These are phyloP conservation scores for Caenorhabditis latens DNA, from an alignment of 1,140 invertebrate genomes.

Conservation along the genomic window DNA sequence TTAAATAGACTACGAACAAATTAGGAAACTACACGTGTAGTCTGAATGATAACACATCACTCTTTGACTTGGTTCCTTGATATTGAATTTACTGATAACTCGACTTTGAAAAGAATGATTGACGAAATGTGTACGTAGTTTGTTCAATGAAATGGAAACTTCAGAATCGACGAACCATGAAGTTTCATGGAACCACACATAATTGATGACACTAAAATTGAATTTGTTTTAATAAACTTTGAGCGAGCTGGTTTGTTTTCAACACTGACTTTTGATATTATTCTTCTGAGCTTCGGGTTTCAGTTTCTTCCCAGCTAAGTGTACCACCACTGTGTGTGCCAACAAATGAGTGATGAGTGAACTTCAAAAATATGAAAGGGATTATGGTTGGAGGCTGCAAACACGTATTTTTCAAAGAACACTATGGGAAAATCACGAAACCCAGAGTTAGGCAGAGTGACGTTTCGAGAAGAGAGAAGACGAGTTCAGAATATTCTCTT, in stretches of 20 bases:
- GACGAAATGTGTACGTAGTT: not conserved
- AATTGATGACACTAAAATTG: not conserved
- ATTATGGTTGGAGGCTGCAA: not conserved
- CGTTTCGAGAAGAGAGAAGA: too few relatives aligned
- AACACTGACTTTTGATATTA: too few relatives aligned
- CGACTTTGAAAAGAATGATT: too few relatives aligned
- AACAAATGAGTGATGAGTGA: conserved; percentile 1
- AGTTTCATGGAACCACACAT: not conserved
- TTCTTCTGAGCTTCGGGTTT: not conserved
- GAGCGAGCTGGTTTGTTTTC: too few relatives aligned
- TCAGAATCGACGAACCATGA: not conserved
- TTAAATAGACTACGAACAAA: too few relatives aligned
- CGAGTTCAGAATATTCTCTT: too few relatives aligned
- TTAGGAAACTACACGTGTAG: not conserved
- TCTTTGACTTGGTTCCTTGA: too few relatives aligned
- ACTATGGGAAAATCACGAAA: not conserved
- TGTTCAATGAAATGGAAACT: not conserved
- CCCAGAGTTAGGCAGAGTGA: too few relatives aligned
- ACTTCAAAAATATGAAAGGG: not conserved
- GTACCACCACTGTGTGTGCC: not conserved
- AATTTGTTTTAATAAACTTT: not conserved
- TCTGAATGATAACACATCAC: not conserved
- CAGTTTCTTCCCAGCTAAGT: not conserved
- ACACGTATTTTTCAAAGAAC: not conserved
- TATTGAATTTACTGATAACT: too few relatives aligned